A percentile compares a stretch with the other conserved stretches of the same genome.
Conservation (phyloP, 1,140 invertebrate species). For the Pachyrhynchus sulphureomaculatus region DNA sequence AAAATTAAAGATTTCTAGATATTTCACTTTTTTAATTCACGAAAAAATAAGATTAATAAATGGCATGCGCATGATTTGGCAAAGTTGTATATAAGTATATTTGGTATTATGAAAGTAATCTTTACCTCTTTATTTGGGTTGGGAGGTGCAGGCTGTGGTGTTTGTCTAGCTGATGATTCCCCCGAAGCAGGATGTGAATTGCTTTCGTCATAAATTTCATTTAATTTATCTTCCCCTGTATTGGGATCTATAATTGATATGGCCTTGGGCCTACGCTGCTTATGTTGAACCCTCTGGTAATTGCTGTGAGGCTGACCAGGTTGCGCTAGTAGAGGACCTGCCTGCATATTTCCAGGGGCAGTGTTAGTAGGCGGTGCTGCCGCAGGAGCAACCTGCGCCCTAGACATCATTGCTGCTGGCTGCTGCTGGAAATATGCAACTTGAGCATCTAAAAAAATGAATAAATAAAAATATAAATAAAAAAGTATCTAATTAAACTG, state of each 20-base stretch:
- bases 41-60: too few relatives aligned
- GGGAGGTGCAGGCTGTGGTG: slow-evolving; percentile 42
- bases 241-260: slow-evolving; percentile 47
- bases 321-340: background rate
- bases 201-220: slow-evolving; percentile 43
- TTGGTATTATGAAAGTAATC: too few relatives aligned
- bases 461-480: too few relatives aligned
- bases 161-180: slow-evolving; percentile 49
- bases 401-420: background rate
- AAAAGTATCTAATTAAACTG: too few relatives aligned
- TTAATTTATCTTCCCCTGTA: slow-evolving; percentile 44
- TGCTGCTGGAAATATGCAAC: slow-evolving; percentile 2
- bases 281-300: background rate
- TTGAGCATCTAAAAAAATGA: background rate
- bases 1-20: too few relatives aligned
- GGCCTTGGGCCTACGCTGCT: slow-evolving; percentile 40
- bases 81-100: too few relatives aligned
- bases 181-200: slow-evolving; percentile 47
- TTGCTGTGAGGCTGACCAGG: background rate
- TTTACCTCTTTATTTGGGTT: slow-evolving; percentile 42
- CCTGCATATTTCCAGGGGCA: slow-evolving; percentile 11
- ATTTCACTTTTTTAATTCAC: too few relatives aligned
- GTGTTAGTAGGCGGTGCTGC: slow-evolving; percentile 1
- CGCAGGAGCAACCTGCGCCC: background rate
- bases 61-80: too few relatives aligned